Conservation (phyloP, 1,140 invertebrate species). For the Ostrea denselamellosa region DNA sequence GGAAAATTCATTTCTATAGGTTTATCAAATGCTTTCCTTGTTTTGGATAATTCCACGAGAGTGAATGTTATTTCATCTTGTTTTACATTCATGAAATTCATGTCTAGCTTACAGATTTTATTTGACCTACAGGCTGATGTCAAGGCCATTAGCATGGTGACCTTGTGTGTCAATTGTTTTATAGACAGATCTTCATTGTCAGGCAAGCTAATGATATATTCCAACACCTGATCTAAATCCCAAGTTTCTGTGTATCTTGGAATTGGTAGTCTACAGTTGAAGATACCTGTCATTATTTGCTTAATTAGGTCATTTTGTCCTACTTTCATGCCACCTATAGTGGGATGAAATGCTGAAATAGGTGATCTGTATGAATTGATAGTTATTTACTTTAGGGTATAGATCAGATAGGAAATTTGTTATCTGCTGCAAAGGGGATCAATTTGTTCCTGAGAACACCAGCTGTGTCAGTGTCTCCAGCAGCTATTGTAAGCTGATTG, state of each 20-base stretch:
- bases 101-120: neutral
- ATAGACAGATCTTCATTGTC: neutral
- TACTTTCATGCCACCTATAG: constrained; percentile 38
- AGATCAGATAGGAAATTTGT: constrained; percentile 44
- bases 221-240: neutral
- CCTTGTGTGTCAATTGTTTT: neutral
- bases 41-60: constrained; percentile 18
- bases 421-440: constrained; percentile 49
- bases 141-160: neutral
- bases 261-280: constrained; percentile 41
- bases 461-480: constrained; percentile 49
- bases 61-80: neutral
- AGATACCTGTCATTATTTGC: constrained; percentile 47
- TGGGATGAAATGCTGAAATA: constrained; percentile 43
- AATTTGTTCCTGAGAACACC: constrained; percentile 49
- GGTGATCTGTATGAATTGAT: constrained; percentile 51
- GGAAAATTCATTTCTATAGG: neutral
- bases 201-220: neutral
- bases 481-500: neutral
- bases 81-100: neutral
- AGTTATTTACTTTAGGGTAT: constrained; percentile 10
- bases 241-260: constrained; percentile 30
- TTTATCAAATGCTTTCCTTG: neutral
- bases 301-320: constrained; percentile 43
- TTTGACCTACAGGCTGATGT: neutral